Conservation (phyloP, 2,113 vertebrate genomes). For the Corythornis cristatus region DNA sequence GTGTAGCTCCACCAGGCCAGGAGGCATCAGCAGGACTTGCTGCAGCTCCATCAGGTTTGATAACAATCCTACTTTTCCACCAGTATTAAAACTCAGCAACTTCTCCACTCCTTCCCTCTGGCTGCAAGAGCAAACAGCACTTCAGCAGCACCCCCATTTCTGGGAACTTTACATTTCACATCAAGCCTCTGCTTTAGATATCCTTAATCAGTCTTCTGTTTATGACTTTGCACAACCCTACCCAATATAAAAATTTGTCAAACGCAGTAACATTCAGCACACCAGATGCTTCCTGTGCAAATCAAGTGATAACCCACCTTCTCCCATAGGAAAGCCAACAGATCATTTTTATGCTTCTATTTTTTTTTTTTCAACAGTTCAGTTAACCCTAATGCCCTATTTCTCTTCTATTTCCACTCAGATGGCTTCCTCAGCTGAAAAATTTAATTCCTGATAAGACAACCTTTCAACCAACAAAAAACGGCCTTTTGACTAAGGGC, state of each 20-base stretch:
- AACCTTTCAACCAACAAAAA: conserved; percentile 36
- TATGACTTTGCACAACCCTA: not conserved
- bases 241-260: not conserved
- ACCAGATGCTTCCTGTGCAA: not conserved
- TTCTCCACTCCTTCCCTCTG: not conserved
- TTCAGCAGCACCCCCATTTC: not conserved
- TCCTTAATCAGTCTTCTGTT: not conserved
- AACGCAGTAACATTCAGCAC: not conserved
- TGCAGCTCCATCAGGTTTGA: not conserved
- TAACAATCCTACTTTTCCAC: not conserved
- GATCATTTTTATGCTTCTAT: not conserved
- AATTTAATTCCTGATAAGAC: conserved; percentile 63
- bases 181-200: conserved; percentile 2
- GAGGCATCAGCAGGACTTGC: not conserved
- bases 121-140: not conserved
- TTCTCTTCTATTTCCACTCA: not conserved
- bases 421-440: conserved; percentile 19
- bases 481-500: conserved; percentile 44
- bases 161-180: conserved; percentile 32
- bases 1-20: not conserved
- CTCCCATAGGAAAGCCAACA: not conserved
- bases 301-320: not conserved
- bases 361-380: not conserved
- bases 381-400: conserved; percentile 14
- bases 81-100: not conserved